Conservation (phyloP, 2,888 invertebrate species). For the Sclerodermus sp. region DNA sequence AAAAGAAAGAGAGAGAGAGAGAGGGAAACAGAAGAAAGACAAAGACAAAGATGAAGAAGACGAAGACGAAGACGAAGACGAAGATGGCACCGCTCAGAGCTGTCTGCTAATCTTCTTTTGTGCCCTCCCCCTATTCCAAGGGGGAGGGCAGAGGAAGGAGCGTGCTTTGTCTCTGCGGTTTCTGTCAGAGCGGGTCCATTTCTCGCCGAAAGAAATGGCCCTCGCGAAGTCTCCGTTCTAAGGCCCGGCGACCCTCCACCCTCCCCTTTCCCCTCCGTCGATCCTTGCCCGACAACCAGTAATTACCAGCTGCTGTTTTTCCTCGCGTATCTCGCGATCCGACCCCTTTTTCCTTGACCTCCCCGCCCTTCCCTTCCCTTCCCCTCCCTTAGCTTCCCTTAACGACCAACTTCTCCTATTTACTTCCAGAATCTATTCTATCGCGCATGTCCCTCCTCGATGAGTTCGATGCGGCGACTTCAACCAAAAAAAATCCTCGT, state of each 20-base stretch:
- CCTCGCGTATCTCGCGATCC: constrained; percentile 23
- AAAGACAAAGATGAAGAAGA: too few species aligned
- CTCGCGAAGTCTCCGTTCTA: too few species aligned
- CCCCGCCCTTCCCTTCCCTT: too few species aligned
- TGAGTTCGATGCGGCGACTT: too few species aligned
- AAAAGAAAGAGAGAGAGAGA: constrained; percentile 3
- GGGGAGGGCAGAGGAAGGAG: too few species aligned
- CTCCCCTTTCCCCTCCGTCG: constrained; percentile 5
- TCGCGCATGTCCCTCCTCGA: too few species aligned
- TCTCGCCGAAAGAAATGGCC: constrained; percentile 23
- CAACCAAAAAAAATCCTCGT: too few species aligned
- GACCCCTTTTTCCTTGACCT: too few species aligned
- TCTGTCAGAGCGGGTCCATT: constrained; percentile 20
- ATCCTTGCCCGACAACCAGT: constrained; percentile 20
- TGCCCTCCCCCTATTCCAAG: constrained; percentile 25
- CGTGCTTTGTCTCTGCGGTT: constrained; percentile 45
- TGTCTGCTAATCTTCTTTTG: constrained; percentile 38
- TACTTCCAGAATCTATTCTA: too few species aligned
- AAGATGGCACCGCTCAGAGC: constrained; percentile 30
- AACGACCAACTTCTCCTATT: too few species aligned
- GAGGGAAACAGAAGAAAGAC: constrained; percentile 11
- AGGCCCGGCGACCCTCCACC: not conserved
- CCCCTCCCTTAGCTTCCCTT: too few species aligned
- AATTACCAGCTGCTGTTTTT: constrained; percentile 38
- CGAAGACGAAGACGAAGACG: constrained; percentile 3